Evolutionary conservation across 1,140 invertebrate species (phyloP).

Genomic region (Cotesia vestalis): DNA sequence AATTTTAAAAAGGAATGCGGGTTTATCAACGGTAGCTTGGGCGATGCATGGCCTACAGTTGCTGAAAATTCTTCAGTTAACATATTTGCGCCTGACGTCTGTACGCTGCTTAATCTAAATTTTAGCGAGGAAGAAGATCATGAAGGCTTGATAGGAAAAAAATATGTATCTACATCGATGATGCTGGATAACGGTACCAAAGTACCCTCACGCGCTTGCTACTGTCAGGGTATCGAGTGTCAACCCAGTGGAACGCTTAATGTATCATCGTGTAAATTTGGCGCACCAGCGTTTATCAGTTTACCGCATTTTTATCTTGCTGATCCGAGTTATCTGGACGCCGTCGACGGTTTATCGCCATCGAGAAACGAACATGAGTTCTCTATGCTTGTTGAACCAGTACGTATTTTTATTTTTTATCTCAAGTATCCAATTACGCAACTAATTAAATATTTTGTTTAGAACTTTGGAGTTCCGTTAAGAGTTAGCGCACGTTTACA

Average conservation of each 20-base stretch:
- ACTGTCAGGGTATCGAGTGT: constrained; percentile 60
- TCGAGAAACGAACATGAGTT: constrained; percentile 75
- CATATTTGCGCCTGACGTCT: constrained; percentile 77
- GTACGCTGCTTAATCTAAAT: constrained; percentile 66
- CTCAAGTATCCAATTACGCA: too few species aligned
- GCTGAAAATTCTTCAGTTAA: constrained; percentile 66
- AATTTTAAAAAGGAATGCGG: constrained; percentile 72
- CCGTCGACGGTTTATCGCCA: constrained; percentile 77
- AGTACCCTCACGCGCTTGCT: constrained; percentile 70
- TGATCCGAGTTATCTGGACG: constrained; percentile 72
- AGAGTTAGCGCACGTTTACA: constrained; percentile 75
- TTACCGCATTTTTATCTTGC: constrained; percentile 88
- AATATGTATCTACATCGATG: constrained; percentile 69
- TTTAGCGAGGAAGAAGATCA: constrained; percentile 51
- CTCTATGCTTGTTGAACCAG: constrained; percentile 77
- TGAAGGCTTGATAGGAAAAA: constrained; percentile 69
- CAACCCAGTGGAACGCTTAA: constrained; percentile 71
- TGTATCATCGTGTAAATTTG: constrained; percentile 75
- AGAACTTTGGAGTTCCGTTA: constrained; percentile 75
- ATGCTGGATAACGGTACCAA: constrained; percentile 77
- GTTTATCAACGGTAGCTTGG: constrained; percentile 74
- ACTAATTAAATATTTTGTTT: constrained; percentile 37
- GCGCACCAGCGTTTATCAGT: constrained; percentile 83
- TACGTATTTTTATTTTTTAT: constrained; percentile 46
- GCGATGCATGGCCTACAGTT: constrained; percentile 80